phyloP scores from a whole-genome alignment of 2,888 invertebrate genomes.

The Cosmopolites sordidus region DNA sequence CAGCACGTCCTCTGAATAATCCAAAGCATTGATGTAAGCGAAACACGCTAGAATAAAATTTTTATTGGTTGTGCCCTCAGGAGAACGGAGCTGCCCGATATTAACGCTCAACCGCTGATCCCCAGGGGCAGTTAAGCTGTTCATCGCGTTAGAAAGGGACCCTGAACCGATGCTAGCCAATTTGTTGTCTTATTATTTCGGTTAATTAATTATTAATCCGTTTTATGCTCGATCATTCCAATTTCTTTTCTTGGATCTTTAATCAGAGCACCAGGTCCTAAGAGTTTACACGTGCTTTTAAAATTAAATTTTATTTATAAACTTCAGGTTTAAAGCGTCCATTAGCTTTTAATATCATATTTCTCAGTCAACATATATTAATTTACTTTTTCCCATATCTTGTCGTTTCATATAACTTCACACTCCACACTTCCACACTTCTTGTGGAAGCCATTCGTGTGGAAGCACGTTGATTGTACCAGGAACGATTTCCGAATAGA shows the following conservation, averaged over 20 bases:
- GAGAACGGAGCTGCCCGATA: slow-evolving; percentile 14
- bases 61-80: slow-evolving; percentile 18
- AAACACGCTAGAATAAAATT: slow-evolving; percentile 18
- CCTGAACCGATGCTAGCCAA: slow-evolving; percentile 11
- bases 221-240: not conserved
- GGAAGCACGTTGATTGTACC: too few relatives aligned
- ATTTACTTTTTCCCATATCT: too few relatives aligned
- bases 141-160: slow-evolving; percentile 12
- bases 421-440: too few relatives aligned
- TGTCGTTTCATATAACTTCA: too few relatives aligned
- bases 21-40: slow-evolving; percentile 12
- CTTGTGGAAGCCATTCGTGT: too few relatives aligned
- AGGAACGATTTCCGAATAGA: too few relatives aligned
- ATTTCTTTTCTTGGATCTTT: not conserved
- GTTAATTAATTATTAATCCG: slow-evolving; percentile 6
- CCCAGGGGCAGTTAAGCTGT: slow-evolving; percentile 14
- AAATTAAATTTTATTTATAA: too few relatives aligned
- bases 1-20: slow-evolving; percentile 13
- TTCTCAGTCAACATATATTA: too few relatives aligned
- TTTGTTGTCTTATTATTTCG: slow-evolving; percentile 9
- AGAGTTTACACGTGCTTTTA: too few relatives aligned
- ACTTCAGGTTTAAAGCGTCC: too few relatives aligned
- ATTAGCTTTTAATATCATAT: too few relatives aligned
- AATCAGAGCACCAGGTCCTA: too few relatives aligned
- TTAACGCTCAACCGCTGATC: slow-evolving; percentile 16